Base-by-base conservation (phyloP, 2,797 vertebrate species). In the Poeciliopsis gracilis region DNA sequence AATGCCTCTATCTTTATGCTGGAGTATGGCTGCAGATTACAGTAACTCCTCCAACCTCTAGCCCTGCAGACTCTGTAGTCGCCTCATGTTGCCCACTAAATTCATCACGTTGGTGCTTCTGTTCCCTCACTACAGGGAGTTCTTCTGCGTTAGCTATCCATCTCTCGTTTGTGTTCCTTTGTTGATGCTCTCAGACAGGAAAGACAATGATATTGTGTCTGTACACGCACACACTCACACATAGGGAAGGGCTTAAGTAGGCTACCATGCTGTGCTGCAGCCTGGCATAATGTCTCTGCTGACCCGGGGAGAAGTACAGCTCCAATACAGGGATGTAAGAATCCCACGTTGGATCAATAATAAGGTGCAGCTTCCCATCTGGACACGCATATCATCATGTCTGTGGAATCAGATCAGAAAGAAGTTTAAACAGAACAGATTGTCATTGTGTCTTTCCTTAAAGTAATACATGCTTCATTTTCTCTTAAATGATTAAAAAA, bases 1-100 rank as follows among this genome's bases (percentile, higher is more conserved):
- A 98, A 98, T 97, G 94, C 97, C 94, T 87, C 95, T 93, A 97
- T 97, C 96, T 97, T 91, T 96, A 98, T 99, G 97, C 97, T 91
- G 95, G 95, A 96, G 95, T 96, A 95, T 89, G 92, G 47, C 95
- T 94, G 95, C 96, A 97, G 97, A 97, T 99, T 98, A 97, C 90
- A 94, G 95, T 95, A 95, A 95, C 94, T 93, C 93, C 90, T 73
- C 87, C 91, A 88, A 82, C 90, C 90, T 88, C 80, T 81, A 89
- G 83, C 82, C 80, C 69, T 53, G 79, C 87, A 79, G 87, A 81
- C 81, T 89, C 82, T 88, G 85, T 83, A 82, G 86, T 91, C 75
- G 89, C 82, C 87, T 89, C 86, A 78, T 84, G 84, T 92, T 88
- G 84, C 88, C 85, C 83, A 38, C 88, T 91, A 94, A 94, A 94